phyloP scores from a whole-genome alignment of 64 coral and sea anemone genomes.

The Montipora efflorescens region DNA sequence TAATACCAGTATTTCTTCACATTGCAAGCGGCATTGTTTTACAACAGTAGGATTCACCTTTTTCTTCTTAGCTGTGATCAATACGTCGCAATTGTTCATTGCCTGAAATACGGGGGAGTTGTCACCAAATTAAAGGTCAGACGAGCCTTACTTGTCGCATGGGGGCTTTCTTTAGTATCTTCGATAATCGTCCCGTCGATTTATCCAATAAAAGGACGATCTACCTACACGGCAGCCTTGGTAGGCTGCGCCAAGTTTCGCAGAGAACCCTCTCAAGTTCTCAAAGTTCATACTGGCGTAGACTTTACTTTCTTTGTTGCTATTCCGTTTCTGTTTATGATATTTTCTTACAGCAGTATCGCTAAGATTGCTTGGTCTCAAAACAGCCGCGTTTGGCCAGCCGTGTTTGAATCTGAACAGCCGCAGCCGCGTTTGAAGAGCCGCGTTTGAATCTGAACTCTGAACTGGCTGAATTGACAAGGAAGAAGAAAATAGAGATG shows the following conservation, averaged over 20 bases:
- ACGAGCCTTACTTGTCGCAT: too few relatives aligned
- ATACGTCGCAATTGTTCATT: too few relatives aligned
- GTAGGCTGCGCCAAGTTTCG: conserved; percentile 4
- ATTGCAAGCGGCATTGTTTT: too few relatives aligned
- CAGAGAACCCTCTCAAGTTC: too few relatives aligned
- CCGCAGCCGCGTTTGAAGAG: too few relatives aligned
- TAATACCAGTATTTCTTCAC: too few relatives aligned
- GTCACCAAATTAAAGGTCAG: too few relatives aligned
- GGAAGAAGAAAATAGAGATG: neutral
- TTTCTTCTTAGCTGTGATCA: too few relatives aligned
- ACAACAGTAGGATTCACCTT: too few relatives aligned
- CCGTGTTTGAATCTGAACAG: too few relatives aligned
- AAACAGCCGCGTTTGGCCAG: neutral
- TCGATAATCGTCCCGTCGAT: neutral
- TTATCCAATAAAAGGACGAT: neutral
- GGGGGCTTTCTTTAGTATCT: neutral
- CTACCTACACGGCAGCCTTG: neutral
- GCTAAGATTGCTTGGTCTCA: conserved; percentile 39
- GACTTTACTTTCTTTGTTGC: neutral
- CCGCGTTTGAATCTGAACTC: neutral
- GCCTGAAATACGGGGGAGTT: too few relatives aligned
- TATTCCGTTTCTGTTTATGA: conserved; percentile 14
- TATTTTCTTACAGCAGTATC: conserved; percentile 31
- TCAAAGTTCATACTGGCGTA: neutral
- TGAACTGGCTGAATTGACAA: neutral